Base-by-base conservation (phyloP, 2,113 vertebrate genomes). In the Xiphorhynchus elegans region DNA sequence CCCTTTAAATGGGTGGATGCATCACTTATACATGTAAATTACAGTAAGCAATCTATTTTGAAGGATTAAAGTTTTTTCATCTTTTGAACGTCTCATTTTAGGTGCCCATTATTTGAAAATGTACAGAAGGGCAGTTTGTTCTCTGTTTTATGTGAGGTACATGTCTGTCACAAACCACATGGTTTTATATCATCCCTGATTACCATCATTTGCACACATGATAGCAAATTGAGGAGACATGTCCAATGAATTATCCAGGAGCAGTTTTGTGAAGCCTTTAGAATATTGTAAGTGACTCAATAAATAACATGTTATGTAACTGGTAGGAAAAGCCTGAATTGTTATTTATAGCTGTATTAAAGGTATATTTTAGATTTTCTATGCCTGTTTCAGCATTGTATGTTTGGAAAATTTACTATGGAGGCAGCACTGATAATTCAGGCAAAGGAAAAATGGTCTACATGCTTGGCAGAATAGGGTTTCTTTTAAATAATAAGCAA, bases 401-500 rank as follows among this genome's bases (percentile, higher is more conserved):
- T 26, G 4, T 60, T 87, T 58, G 28, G n/a, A 76, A 55, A 86
- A 79, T 84, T 60, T 69, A 76, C 44, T 75, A 2, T 69, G 75
- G 40, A 88, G 70, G 44, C 78, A 87, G 24, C 42, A 37, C 13
- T 80, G 13, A 50, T 94, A 83, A 83, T 83, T 93, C 46, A 69
- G 59, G 42, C 39, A 76, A 67, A 77, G 25, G 72, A 70, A 16
- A 85, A 81, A 42, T 23, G 31, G 40, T 87, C 24, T 67, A 39
- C 31, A 19, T n/a, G 18, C 53, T 70, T 86, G 67, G 18, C 78
- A 83, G 50, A 83, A 40, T 60, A 44, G 40, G 13, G 26, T 67
- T 80, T 76, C 13, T 92, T 92, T 77, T 78, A 84, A 80, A 72
- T 92, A 84, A 83, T 67, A 80, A 93, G 88, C 35, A 83, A 77